Conservation (phyloP, 1,140 invertebrate genomes). For the Neotoxoptera formosana region DNA sequence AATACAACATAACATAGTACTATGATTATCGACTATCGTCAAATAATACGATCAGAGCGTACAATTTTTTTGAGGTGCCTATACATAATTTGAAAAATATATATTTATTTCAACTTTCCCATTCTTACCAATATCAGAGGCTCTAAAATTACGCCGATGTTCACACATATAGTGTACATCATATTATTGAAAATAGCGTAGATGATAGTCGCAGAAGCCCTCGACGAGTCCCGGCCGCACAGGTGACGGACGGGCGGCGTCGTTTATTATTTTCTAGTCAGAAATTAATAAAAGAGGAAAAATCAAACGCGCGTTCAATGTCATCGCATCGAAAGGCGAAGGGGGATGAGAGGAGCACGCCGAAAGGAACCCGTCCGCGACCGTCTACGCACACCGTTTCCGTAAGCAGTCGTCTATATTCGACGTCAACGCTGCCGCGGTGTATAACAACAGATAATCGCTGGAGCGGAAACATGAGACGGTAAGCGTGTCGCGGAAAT, state of each 20-base stretch:
- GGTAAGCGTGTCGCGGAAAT: background rate
- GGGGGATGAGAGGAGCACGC: too few relatives aligned
- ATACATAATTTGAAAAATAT: background rate
- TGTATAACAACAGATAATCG: slow-evolving; percentile 22
- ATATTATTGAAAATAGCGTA: background rate
- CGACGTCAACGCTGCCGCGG: background rate
- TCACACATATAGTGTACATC: background rate
- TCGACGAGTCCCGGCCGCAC: background rate
- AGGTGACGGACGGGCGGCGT: too few relatives aligned
- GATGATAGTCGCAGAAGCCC: background rate
- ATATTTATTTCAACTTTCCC: background rate
- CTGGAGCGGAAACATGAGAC: background rate
- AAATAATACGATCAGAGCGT: background rate
- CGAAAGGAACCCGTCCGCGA: background rate
- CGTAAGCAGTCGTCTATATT: background rate
- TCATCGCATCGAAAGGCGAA: background rate
- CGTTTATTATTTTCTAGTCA: background rate
- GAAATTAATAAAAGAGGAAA: background rate
- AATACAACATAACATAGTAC: background rate
- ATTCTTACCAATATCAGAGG: background rate
- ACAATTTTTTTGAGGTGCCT: background rate
- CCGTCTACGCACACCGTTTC: background rate
- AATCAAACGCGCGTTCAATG: background rate
- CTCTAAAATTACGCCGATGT: background rate
- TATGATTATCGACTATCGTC: background rate